Base-by-base conservation (phyloP, 2,888 invertebrate genomes). In the Tiphia femorata region DNA sequence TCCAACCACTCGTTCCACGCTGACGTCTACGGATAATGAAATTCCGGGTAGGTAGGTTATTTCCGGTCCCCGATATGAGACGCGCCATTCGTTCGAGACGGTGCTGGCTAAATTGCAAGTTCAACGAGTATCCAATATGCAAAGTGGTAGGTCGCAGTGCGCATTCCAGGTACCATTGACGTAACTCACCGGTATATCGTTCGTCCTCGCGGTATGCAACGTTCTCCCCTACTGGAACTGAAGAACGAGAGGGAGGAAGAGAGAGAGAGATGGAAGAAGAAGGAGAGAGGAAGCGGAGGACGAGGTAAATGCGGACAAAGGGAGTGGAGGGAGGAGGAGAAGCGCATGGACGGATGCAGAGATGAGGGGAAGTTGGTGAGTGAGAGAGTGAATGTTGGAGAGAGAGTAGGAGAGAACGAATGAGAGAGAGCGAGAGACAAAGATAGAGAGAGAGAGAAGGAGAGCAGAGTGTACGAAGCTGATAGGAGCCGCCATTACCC, bases 391-490 rank as follows among this genome's bases (percentile, higher is more conserved):
- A 30, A 10, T 5, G 30, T 30, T 3, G 3, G 30, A 30, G 30
- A 10, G 21, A 20, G 20, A 12, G 12, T 12, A 21, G 16, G 25
- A 40, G 19, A 20, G 33, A 8, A 23, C 2, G 30, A 23, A 19
- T 19, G 29, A 42, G 35, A n/a, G 38, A 25, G 7, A 47, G 38
- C 33, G 21, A 25, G 33, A 48, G 49, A 20, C 14, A 19, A 48
- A 38, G 33, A 38, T 17, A 20, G 19, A 19, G 27, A 3, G 16
- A n/a, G 16, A 21, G 43, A 38, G 19, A n/a, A 27, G 16, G 42
- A 35, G 44, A 35, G 46, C 41, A 62, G 76, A 68, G 71, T 72
- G 76, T 69, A 72, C 73, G 59, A 69, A 69, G 67, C 76, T 73
- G 76, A 74, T 75, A 75, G 68, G 67, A 53, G 47, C 25, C 48